Evolutionary conservation across 2,888 invertebrate genomes (phyloP), one percentile per base, ranked within the genome.

Genomic region (Cephus nigrinus): DNA sequence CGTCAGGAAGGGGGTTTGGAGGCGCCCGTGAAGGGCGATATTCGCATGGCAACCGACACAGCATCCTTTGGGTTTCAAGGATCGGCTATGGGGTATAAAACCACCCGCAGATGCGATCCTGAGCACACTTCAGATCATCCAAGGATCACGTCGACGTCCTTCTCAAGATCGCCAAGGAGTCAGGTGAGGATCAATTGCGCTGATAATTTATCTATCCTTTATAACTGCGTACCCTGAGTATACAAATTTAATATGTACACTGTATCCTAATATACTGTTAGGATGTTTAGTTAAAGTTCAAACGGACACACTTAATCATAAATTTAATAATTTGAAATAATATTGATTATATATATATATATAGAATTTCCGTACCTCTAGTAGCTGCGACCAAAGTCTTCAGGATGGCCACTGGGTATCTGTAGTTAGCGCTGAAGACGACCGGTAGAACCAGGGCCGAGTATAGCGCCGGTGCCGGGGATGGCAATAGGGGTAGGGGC

Each of bases 341-440:
- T 12, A 40, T 40, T 15, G 4, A 36, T 36, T 4, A 15, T 15
- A 12, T 4, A 12, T 36, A 36, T 11, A 12, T 36, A 35, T 35
- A 36, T 15, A 40, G 5, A 40, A 40, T 15, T 40, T 40, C 0
- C 69, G 11, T 92, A 95, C 95, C 93, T 93, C 93, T 93, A 74
- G 92, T 92, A 80, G 93, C 91, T 80, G 92, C 92, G 69, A 92
- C 92, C 68, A 94, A 92, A 55, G 93, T 93, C 74, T 93, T 93
- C 83, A 95, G 92, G 93, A 94, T 94, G 78, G 93, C 92, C 55
- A 94, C 94, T 1, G 95, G 95, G 86, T 95, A 95, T 87, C 93
- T 93, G 91, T 95, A 95, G 92, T 95, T 95, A 77, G 94, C 95
- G 1, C 95, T 95, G 78, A 95, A 94, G 76, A 95, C 92, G 69